These are phyloP conservation scores for Ceratoteleas bidentatus DNA, from an alignment of 1,140 invertebrate genomes.

Conservation along the genomic window DNA sequence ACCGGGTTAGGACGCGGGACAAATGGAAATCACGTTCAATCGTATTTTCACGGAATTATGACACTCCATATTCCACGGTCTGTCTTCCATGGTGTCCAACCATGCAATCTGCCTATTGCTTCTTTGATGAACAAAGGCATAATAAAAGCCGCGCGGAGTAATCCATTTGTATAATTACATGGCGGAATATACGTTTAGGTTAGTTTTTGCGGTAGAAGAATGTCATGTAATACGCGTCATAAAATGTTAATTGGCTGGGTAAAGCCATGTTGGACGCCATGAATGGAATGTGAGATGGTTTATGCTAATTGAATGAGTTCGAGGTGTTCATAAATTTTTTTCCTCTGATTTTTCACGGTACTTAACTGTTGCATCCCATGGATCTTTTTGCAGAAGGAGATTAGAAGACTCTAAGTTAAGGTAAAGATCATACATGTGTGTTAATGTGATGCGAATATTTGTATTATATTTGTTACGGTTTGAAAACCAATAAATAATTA, in stretches of 20 bases:
- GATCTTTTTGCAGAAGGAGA: neutral
- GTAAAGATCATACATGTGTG: too few relatives aligned
- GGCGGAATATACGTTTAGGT: constrained; percentile 18
- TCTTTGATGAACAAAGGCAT: constrained; percentile 32
- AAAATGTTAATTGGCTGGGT: constrained; percentile 25
- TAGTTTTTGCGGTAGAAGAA: constrained; percentile 18
- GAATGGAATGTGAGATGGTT: constrained; percentile 9
- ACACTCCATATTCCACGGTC: constrained; percentile 58
- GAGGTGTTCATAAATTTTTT: constrained; percentile 11
- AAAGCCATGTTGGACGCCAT: constrained; percentile 1
- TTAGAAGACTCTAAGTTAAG: neutral
- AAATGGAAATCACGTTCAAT: constrained; percentile 49
- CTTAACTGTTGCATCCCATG: neutral
- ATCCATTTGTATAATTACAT: constrained; percentile 43
- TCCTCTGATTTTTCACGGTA: neutral
- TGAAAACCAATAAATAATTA: neutral
- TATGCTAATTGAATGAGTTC: constrained; percentile 20
- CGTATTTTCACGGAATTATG: constrained; percentile 52
- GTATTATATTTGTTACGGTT: too few relatives aligned
- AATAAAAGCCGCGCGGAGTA: constrained; percentile 30
- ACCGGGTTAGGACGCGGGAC: constrained; percentile 48
- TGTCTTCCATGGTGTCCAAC: constrained; percentile 48
- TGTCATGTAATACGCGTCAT: constrained; percentile 14
- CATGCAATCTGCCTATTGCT: constrained; percentile 33
- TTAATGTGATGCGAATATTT: too few relatives aligned